Base-by-base conservation (phyloP, 1,140 invertebrate genomes). In the Drosophila nikananu region DNA sequence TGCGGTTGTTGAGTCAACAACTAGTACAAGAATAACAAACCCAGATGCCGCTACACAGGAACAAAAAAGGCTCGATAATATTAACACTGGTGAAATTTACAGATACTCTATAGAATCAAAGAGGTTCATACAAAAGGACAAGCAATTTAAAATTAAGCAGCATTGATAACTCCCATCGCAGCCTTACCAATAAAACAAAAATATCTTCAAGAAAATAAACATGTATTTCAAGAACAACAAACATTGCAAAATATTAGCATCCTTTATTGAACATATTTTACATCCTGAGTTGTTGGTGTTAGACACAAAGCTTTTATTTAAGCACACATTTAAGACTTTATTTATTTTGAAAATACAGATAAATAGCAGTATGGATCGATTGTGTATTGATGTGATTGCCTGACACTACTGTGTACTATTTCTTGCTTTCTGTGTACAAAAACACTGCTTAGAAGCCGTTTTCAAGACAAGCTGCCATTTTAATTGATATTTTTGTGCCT, bases 381-480 rank as follows among this genome's bases (percentile, higher is more conserved):
- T 23, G 52, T 54, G 19, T 54, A 54, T 37, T 15, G 32, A 23
- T 54, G 2, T 23, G 13, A 35, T 17, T 55, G 52, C 1, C 13
- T 9, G 19, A 23, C 32, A 54, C 32, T 37, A 10, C 4, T 55
- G 13, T 37, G 52, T 10, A 55, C 37, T 37, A 37, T 37, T 23
- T 55, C 23, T 37, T 37, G 52, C 52, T 55, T 55, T 37, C 32
- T 55, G 52, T 55, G 32, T 23, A 58, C 64, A 76, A 63, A 51
- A 35, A 42, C 75, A 39, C 65, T 71, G 72, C 27, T 83, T 81
- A 80, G 73, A 60, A 89, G 57, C 63, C 60, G 74, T 79, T 79
- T 75, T 68, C 78, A 78, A 86, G 64, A 76, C 78, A 84, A 86
- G 84, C 86, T 86, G 83, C 83, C 57, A 89, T 84, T 89, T 89